Evolutionary conservation across 2,113 vertebrate species (phyloP).

Genomic region (Oreochromis spilurus): DNA sequence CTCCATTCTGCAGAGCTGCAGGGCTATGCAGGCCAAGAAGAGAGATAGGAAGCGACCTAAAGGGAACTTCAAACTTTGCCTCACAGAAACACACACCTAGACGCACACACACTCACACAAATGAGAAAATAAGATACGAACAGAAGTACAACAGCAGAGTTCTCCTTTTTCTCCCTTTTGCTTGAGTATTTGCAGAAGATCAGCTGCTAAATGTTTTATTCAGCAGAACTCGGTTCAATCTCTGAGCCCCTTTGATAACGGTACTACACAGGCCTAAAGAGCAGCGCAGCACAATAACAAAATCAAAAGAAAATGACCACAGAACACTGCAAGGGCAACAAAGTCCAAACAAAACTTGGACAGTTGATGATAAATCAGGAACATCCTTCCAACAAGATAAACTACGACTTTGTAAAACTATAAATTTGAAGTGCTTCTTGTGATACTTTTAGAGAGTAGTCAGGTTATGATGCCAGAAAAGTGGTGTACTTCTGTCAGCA

Average conservation of each 20-base stretch:
- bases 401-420: not conserved
- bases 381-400: not conserved
- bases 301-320: not conserved
- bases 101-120: not conserved
- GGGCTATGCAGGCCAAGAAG: constrained; percentile 13
- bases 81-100: not conserved
- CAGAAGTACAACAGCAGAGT: not conserved
- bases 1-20: constrained; percentile 35
- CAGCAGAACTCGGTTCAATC: constrained; percentile 26
- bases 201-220: constrained; percentile 59
- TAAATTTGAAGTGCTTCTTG: not conserved
- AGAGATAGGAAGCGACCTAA: constrained; percentile 8
- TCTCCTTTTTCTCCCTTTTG: constrained; percentile 5
- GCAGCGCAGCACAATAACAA: not conserved
- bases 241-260: constrained; percentile 30
- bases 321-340: not conserved
- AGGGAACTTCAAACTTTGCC: constrained; percentile 13
- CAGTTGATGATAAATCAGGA: not conserved
- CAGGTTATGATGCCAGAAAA: not conserved
- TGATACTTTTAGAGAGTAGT: not conserved
- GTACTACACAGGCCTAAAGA: not conserved
- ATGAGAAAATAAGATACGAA: not conserved
- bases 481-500: not conserved
- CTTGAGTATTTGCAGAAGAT: constrained; percentile 29
- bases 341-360: not conserved